Evolutionary conservation across 2,888 invertebrate genomes (phyloP).

Genomic region (Nudaria mundana): DNA sequence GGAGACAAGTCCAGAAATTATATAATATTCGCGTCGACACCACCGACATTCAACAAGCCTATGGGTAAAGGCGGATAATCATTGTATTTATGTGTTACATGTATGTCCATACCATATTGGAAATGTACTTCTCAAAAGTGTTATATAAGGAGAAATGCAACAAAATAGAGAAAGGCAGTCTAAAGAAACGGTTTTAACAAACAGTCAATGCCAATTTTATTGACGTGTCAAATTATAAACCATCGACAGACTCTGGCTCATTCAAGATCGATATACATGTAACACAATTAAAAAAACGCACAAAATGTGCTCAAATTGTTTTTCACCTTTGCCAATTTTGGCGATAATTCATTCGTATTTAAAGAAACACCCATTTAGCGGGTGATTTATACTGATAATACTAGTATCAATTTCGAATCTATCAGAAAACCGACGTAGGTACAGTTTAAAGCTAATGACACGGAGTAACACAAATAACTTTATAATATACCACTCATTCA

Average conservation of each 20-base stretch:
- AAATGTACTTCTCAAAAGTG: too few species aligned
- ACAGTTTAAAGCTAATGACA: conserved; percentile 15
- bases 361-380: conserved; percentile 47
- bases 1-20: conserved; percentile 66
- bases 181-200: too few species aligned
- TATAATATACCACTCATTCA: conserved; percentile 25
- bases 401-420: conserved; percentile 78
- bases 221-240: too few species aligned
- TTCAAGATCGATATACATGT: conserved; percentile 48
- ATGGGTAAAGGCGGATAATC: conserved; percentile 73
- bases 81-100: conserved; percentile 57
- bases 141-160: conserved; percentile 13
- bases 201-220: too few species aligned
- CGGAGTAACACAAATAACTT: conserved; percentile 27
- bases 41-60: conserved; percentile 69
- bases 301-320: conserved; percentile 64
- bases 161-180: conserved; percentile 3
- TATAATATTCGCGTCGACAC: conserved; percentile 48
- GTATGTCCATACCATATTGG: conserved; percentile 31
- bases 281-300: conserved; percentile 60
- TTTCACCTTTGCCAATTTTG: conserved; percentile 46
- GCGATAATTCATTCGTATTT: conserved; percentile 47
- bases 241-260: too few species aligned
- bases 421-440: conserved; percentile 59
- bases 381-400: conserved; percentile 55